A percentile compares a stretch with the other conserved stretches of the same genome.
phyloP scores from a whole-genome alignment of 1,140 invertebrate genomes.

The Trichonephila clavipes region DNA sequence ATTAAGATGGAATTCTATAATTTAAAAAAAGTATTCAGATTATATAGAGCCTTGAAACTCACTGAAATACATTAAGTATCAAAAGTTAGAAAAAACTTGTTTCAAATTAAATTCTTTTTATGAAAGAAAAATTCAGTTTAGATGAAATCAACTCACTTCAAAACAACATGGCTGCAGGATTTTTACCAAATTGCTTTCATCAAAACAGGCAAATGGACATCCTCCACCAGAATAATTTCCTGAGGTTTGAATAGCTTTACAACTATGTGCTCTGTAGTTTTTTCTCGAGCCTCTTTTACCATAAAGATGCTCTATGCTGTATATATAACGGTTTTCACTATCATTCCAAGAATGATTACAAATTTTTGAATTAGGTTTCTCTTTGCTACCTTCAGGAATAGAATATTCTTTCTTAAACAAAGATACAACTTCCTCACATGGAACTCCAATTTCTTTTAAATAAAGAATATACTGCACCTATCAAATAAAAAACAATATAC shows the following conservation, averaged over 20 bases:
- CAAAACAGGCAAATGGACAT: conserved; percentile 57
- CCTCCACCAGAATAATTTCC: not conserved
- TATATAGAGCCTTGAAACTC: no score
- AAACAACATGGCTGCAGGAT: not conserved
- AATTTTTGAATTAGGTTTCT: conserved; percentile 78
- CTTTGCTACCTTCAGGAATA: conserved; percentile 79
- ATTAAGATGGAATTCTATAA: no score
- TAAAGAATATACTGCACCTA: conserved; percentile 86
- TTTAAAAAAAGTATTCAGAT: no score
- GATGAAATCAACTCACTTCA: not conserved
- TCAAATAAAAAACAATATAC: no score
- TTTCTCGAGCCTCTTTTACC: conserved; percentile 86
- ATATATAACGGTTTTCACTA: conserved; percentile 85
- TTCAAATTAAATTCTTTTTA: not conserved
- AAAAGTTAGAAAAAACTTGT: not conserved
- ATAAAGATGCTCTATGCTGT: conserved; percentile 88
- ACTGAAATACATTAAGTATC: not conserved
- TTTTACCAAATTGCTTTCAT: conserved; percentile 24
- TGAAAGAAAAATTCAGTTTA: not conserved
- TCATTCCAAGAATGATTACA: conserved; percentile 86
- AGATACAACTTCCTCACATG: conserved; percentile 84
- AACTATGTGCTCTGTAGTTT: conserved; percentile 84
- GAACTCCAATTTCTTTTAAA: conserved; percentile 87
- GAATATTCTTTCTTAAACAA: conserved; percentile 87
- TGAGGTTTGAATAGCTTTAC: conserved; percentile 82